Percentiles rank a stretch among this genome's conserved stretches.
Conservation (phyloP, 2,888 invertebrate genomes). For the Ochropleura plecta region DNA sequence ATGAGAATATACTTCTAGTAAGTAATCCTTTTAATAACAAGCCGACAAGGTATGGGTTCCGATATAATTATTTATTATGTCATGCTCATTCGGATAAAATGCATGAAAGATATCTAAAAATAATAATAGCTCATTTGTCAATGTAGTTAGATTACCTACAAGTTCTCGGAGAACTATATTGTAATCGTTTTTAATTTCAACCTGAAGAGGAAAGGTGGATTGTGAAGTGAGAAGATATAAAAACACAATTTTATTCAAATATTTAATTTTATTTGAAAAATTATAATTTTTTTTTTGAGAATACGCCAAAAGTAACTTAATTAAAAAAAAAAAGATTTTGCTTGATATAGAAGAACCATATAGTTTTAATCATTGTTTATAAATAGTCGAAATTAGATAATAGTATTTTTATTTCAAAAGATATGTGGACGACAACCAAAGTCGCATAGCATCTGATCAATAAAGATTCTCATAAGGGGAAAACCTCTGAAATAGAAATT, state of each 20-base stretch:
- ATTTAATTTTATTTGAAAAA: neutral
- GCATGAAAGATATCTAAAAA: no score
- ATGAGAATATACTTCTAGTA: no score
- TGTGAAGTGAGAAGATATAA: neutral
- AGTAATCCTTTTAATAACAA: no score
- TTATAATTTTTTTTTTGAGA: neutral
- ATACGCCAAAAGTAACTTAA: neutral
- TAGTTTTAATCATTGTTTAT: neutral
- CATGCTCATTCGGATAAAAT: no score
- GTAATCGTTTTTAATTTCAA: neutral
- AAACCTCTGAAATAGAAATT: conserved; percentile 73
- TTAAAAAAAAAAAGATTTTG: neutral
- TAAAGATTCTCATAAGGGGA: conserved; percentile 68
- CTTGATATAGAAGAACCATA: neutral
- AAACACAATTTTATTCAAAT: neutral
- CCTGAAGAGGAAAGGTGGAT: neutral
- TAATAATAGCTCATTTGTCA: no score
- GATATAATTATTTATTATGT: no score
- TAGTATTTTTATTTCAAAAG: neutral
- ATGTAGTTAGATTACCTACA: no score
- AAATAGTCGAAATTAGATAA: neutral
- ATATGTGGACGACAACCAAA: conserved; percentile 69
- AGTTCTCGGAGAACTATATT: no score
- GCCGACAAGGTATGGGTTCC: no score
- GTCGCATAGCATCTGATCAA: conserved; percentile 74